Conservation (phyloP, 2,113 vertebrate genomes). For the Datnioides undecimradiatus region DNA sequence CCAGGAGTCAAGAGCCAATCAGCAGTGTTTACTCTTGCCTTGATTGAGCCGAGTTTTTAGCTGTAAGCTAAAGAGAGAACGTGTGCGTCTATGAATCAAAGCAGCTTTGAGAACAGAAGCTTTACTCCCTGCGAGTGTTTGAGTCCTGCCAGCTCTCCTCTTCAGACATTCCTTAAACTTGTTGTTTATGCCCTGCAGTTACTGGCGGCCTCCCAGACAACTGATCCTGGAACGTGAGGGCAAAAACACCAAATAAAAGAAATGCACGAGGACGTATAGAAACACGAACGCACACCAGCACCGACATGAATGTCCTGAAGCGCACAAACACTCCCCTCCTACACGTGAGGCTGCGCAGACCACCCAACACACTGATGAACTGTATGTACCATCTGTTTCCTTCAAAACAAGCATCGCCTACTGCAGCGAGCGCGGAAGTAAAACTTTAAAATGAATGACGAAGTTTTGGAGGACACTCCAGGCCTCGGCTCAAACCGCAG, state of each 20-base stretch:
- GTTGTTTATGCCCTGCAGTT: slow-evolving; percentile 49
- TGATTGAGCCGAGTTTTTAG: neutral
- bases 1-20: slow-evolving; percentile 46
- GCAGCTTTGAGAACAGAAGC: slow-evolving; percentile 46
- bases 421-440: neutral
- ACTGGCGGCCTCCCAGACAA: slow-evolving; percentile 26
- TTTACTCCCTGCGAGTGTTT: slow-evolving; percentile 20
- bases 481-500: neutral
- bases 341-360: neutral
- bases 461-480: neutral
- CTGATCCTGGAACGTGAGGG: neutral
- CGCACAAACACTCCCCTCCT: neutral
- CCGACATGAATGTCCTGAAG: neutral
- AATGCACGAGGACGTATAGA: neutral
- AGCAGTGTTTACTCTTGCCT: slow-evolving; percentile 38
- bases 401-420: neutral
- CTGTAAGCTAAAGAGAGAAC: slow-evolving; percentile 37
- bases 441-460: neutral
- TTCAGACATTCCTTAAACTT: slow-evolving; percentile 40
- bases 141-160: slow-evolving; percentile 54
- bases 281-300: neutral
- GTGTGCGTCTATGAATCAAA: slow-evolving; percentile 56
- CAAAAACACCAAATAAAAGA: neutral
- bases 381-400: neutral
- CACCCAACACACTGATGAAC: neutral